phyloP scores from a whole-genome alignment of 1,140 invertebrate genomes.

The Tribolium castaneum region DNA sequence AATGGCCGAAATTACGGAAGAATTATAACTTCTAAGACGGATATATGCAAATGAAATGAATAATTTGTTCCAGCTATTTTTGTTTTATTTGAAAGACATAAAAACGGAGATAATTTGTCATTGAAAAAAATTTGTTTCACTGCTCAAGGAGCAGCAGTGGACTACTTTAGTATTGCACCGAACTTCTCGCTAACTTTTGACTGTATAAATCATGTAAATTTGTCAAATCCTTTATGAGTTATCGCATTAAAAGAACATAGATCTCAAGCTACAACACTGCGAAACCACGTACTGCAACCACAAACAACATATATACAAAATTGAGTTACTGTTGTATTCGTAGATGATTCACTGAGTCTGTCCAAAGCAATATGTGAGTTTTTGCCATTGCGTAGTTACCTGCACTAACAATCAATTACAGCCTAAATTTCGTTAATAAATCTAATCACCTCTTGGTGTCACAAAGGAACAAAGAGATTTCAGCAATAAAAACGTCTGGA shows the following conservation, averaged over 20 bases:
- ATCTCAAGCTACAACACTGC: neutral
- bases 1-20: slow-evolving; percentile 14
- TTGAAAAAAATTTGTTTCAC: slow-evolving; percentile 24
- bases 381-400: neutral
- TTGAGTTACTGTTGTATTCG: slow-evolving; percentile 35
- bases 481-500: neutral
- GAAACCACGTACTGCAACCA: neutral
- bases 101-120: slow-evolving; percentile 16
- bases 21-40: slow-evolving; percentile 17
- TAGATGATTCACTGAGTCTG: slow-evolving; percentile 24
- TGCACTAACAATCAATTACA: neutral
- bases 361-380: neutral
- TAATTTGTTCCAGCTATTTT: slow-evolving; percentile 31
- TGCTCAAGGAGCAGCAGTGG: neutral
- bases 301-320: slow-evolving; percentile 22
- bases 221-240: slow-evolving; percentile 34
- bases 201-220: slow-evolving; percentile 38
- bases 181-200: slow-evolving; percentile 36
- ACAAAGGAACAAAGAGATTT: neutral
- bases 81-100: slow-evolving; percentile 37
- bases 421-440: neutral
- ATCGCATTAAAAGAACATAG: slow-evolving; percentile 32
- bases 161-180: neutral
- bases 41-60: slow-evolving; percentile 30
- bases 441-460: neutral